phyloP scores from a whole-genome alignment of 2,888 invertebrate genomes.

The Formica aserva region DNA sequence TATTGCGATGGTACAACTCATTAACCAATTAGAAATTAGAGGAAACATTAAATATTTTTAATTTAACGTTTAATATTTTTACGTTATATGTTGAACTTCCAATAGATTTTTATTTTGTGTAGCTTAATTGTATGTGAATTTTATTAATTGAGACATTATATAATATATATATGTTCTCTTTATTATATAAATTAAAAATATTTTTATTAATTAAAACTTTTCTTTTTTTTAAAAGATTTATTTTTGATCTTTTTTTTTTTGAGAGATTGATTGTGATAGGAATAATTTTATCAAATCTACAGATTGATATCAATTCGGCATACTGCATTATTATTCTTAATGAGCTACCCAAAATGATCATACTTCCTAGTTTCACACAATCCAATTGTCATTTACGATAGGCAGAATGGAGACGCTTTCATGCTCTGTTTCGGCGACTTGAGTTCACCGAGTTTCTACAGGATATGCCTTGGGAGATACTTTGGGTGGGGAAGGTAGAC shows the following conservation, averaged over 20 bases:
- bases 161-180: too few species aligned
- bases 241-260: slow-evolving; percentile 4
- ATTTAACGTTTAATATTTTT: neutral
- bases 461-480: slow-evolving; percentile 78
- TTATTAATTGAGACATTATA: neutral
- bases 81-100: neutral
- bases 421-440: slow-evolving; percentile 83
- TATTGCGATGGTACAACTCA: neutral
- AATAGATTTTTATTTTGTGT: neutral
- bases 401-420: slow-evolving; percentile 80
- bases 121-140: neutral
- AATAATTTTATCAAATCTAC: slow-evolving; percentile 46
- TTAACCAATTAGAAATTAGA: neutral
- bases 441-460: slow-evolving; percentile 83
- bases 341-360: slow-evolving; percentile 59
- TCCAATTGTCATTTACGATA: slow-evolving; percentile 71
- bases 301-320: slow-evolving; percentile 30
- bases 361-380: slow-evolving; percentile 80
- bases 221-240: neutral
- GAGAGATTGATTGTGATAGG: slow-evolving; percentile 30
- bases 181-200: neutral
- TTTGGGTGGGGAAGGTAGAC: slow-evolving; percentile 63
- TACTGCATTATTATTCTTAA: slow-evolving; percentile 39
- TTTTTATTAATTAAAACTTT: neutral
- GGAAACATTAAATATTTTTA: neutral